These are phyloP conservation scores for Anolis sagrei DNA, from an alignment of 2,113 vertebrate genomes.

Conservation along the genomic window DNA sequence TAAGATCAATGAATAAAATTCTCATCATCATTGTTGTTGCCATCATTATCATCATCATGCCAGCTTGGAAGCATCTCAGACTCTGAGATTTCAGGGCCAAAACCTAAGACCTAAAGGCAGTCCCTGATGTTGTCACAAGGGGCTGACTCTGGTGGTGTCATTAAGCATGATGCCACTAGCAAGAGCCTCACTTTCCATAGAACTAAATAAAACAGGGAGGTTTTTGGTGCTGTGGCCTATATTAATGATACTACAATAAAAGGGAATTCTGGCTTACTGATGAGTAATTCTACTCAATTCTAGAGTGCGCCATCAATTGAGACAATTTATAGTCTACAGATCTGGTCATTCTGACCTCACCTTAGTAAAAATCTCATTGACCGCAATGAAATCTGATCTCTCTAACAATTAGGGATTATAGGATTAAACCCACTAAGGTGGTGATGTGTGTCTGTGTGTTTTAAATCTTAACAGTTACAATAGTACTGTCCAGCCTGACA, in stretches of 20 bases:
- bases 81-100: too few species aligned
- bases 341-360: slow-evolving; percentile 20
- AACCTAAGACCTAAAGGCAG: too few species aligned
- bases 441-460: not conserved
- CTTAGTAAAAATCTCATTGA: slow-evolving; percentile 39
- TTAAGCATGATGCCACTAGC: too few species aligned
- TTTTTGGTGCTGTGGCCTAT: not conserved
- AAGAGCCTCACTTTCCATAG: too few species aligned
- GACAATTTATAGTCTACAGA: not conserved
- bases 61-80: too few species aligned
- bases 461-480: slow-evolving; percentile 38
- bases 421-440: not conserved
- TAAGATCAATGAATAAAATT: too few species aligned
- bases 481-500: slow-evolving; percentile 13
- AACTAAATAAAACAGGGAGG: too few species aligned
- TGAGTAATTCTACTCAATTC: not conserved
- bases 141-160: too few species aligned
- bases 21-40: too few species aligned
- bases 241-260: not conserved
- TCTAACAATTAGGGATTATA: slow-evolving; percentile 29
- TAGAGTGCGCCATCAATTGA: not conserved
- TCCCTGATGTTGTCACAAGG: too few species aligned
- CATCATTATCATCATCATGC: too few species aligned
- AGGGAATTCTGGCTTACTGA: not conserved
- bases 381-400: slow-evolving; percentile 25